phyloP scores from a whole-genome alignment of 2,797 vertebrate genomes.

The Thripadectes ignobilis region DNA sequence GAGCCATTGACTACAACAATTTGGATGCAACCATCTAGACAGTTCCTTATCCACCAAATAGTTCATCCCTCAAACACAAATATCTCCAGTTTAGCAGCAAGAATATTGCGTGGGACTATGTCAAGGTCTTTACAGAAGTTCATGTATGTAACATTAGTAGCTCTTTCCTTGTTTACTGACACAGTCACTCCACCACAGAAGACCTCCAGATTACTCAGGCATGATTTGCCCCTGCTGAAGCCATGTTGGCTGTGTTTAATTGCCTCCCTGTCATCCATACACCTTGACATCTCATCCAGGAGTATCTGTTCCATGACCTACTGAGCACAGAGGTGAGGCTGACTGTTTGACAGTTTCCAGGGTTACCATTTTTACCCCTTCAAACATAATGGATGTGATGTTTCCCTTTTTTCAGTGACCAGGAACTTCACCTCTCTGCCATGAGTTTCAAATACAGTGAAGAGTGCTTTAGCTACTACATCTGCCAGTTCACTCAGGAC shows the following conservation, averaged over 20 bases:
- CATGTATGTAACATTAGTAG: neutral
- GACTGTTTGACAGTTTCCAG: neutral
- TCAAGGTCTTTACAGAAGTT: neutral
- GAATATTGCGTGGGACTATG: neutral
- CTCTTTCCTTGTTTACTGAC: neutral
- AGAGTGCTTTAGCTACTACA: neutral
- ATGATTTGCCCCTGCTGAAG: neutral
- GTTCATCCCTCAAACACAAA: neutral
- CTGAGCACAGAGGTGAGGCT: neutral
- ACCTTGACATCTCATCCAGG: neutral
- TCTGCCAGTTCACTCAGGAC: neutral
- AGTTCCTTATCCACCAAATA: neutral
- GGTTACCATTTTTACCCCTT: neutral
- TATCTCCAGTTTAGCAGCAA: neutral
- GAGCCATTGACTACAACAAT: neutral
- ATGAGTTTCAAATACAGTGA: neutral
- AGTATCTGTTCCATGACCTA: neutral
- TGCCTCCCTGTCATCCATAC: neutral
- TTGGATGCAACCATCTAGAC: rapidly evolving
- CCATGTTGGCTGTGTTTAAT: neutral
- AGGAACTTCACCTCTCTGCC: neutral
- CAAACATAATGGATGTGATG: neutral
- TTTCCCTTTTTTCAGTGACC: neutral
- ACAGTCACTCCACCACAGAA: neutral
- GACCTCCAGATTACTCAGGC: neutral